Evolutionary conservation across 1,140 invertebrate species (phyloP), one percentile per base, ranked within the genome.

Genomic region (Psilanteris sp.): DNA sequence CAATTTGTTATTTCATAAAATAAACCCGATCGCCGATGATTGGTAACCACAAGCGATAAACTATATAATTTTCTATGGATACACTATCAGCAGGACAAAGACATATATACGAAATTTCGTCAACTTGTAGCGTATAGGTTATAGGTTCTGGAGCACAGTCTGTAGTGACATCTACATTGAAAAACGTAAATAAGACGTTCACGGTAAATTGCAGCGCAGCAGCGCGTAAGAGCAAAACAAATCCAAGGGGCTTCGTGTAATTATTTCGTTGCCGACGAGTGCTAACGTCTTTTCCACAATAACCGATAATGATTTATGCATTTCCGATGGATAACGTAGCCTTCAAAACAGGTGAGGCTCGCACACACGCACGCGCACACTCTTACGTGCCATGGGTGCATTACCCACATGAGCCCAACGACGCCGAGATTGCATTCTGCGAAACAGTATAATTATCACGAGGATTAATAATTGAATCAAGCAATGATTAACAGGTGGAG

Each of bases 391-490:
- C 43, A 32, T 46, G 22, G n/a, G n/a, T 26, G 50, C 34, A 11
- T 22, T 36, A 26, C 22, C 5, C 14, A 31, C 37, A n/a, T n/a
- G n/a, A n/a, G n/a, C n/a, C n/a, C n/a, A n/a, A n/a, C n/a, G 36
- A 52, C 20, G 66, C 24, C 26, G 2, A 44, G 57, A 62, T 76
- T 57, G 59, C 59, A 52, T 44, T 61, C 11, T 59, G 13, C 68
- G 57, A 66, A 61, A 73, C 66, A 50, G 64, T 81, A 77, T 81
- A 83, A 86, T 86, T 83, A 84, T 76, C 62, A 14, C 36, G 37
- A 77, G 78, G 77, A 79, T 84, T 83, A 81, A 83, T 86, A 86
- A 85, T 85, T 82, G 79, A 81, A 83, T 82, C 76, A 67, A 27
- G 74, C n/a, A 48, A 55, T 80, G 81, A 85, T 84, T 85, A 85